These are phyloP conservation scores for Orestias chungarensis DNA, from an alignment of 2,797 vertebrate genomes.

Conservation along the genomic window DNA sequence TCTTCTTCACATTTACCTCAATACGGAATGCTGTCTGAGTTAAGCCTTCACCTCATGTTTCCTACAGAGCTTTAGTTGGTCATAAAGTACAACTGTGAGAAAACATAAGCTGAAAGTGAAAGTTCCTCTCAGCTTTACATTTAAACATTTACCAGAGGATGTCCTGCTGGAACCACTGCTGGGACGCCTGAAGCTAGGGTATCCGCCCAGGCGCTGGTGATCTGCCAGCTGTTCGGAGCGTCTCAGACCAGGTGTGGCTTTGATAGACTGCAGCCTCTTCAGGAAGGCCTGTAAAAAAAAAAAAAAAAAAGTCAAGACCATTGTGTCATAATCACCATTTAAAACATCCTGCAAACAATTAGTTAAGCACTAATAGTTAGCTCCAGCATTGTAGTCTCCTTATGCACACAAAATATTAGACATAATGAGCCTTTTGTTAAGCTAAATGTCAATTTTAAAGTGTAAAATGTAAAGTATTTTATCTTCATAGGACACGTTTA, in stretches of 20 bases:
- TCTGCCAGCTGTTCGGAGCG: constrained; percentile 89
- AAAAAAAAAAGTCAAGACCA: not conserved
- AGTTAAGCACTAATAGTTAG: not conserved
- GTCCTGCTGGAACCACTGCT: constrained; percentile 42
- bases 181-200: constrained; percentile 62
- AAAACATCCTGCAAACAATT: not conserved
- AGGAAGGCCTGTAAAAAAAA: constrained; percentile 83
- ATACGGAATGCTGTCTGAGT: not conserved
- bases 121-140: too few relatives aligned
- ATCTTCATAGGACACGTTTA: too few relatives aligned
- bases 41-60: not conserved
- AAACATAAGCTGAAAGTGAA: not conserved
- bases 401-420: not conserved
- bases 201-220: constrained; percentile 85
- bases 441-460: too few relatives aligned
- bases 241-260: constrained; percentile 87
- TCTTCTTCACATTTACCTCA: not conserved
- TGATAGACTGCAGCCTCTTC: constrained; percentile 89
- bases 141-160: constrained; percentile 55
- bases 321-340: not conserved
- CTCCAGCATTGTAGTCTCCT: not conserved
- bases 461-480: too few relatives aligned
- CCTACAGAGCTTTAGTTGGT: not conserved
- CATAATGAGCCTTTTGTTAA: not conserved
- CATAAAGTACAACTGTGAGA: not conserved